Evolutionary conservation across 1,140 invertebrate genomes (phyloP).

Genomic region (Cylas formicarius): DNA sequence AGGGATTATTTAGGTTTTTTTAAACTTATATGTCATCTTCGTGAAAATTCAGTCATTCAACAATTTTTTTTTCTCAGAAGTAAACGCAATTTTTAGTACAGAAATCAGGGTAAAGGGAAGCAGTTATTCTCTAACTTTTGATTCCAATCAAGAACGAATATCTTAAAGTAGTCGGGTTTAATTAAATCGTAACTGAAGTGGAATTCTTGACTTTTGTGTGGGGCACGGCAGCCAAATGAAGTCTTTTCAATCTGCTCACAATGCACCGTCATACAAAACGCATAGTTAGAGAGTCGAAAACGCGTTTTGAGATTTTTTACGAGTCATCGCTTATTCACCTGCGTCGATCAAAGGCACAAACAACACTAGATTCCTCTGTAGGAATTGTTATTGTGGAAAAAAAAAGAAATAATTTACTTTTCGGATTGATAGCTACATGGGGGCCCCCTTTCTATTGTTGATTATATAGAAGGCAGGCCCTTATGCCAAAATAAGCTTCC

Average conservation of each 20-base stretch:
- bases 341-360: constrained; percentile 31
- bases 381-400: constrained; percentile 32
- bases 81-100: too few species aligned
- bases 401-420: constrained; percentile 36
- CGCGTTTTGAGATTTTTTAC: constrained; percentile 19
- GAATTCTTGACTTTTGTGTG: constrained; percentile 33
- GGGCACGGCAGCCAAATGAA: constrained; percentile 33
- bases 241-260: constrained; percentile 32
- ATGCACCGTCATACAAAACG: constrained; percentile 19
- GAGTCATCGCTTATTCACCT: constrained; percentile 35
- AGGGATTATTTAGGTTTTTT: too few species aligned
- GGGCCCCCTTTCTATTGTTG: too few species aligned
- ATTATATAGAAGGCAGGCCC: too few species aligned
- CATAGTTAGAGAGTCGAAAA: constrained; percentile 1
- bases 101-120: too few species aligned
- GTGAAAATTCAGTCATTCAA: too few species aligned
- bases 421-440: constrained; percentile 32
- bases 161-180: constrained; percentile 33
- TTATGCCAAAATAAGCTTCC: too few species aligned
- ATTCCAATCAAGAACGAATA: constrained; percentile 16
- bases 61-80: too few species aligned
- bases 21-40: too few species aligned
- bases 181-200: constrained; percentile 32
- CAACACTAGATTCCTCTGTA: constrained; percentile 24
- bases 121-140: too few species aligned